These are phyloP conservation scores for Clusia tigrina DNA, from an alignment of 2,888 invertebrate species.

Conservation along the genomic window DNA sequence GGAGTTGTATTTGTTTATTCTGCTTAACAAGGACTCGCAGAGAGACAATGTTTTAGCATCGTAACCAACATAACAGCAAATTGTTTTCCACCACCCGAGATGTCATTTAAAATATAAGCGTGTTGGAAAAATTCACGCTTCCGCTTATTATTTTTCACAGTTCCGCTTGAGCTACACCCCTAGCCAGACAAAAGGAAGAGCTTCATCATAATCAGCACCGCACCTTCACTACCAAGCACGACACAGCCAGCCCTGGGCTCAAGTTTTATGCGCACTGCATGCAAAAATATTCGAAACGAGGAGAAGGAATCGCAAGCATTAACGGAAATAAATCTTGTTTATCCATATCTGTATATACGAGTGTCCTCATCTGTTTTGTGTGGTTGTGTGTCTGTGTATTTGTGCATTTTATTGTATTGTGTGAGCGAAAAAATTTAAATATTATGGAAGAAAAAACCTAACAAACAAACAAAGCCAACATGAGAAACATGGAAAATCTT, in stretches of 20 bases:
- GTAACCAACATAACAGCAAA: too few species aligned
- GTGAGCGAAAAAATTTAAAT: constrained; percentile 54
- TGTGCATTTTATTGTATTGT: constrained; percentile 43
- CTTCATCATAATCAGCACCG: constrained; percentile 1
- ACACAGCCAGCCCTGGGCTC: background rate
- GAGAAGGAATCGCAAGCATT: constrained; percentile 55
- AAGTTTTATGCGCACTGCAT: constrained; percentile 37
- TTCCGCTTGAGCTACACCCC: too few species aligned
- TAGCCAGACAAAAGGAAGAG: too few species aligned
- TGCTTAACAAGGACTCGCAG: too few species aligned
- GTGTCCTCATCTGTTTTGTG: too few species aligned
- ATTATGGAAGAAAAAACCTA: constrained; percentile 31
- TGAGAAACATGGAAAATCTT: constrained; percentile 2
- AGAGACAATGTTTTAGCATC: too few species aligned
- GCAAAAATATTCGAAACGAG: constrained; percentile 56
- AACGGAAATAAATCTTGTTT: constrained; percentile 54
- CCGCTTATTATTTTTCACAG: too few species aligned
- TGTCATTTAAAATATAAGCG: too few species aligned
- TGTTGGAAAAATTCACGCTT: too few species aligned
- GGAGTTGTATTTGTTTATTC: too few species aligned
- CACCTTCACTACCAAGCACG: background rate
- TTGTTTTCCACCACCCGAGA: too few species aligned
- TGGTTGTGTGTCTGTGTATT: background rate
- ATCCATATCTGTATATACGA: constrained; percentile 35
- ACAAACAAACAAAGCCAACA: constrained; percentile 13